These are phyloP conservation scores for Drosophila heteroneura DNA, from an alignment of 2,888 invertebrate genomes.

Conservation along the genomic window DNA sequence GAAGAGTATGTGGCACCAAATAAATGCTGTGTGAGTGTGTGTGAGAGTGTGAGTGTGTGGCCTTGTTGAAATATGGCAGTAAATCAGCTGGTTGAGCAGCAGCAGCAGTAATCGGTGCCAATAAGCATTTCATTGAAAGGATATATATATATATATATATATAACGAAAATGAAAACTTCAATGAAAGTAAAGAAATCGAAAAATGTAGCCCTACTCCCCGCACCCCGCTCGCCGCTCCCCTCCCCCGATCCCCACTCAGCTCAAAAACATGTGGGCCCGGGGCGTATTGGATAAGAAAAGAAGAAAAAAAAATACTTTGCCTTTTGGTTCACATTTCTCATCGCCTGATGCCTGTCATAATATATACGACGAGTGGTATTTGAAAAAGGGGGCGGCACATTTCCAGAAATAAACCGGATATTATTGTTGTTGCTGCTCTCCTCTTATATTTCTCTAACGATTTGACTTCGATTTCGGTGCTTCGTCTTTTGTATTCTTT, in stretches of 20 bases:
- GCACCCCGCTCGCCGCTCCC: no score
- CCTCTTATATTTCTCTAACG: slow-evolving; percentile 6
- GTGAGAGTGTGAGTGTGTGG: background rate
- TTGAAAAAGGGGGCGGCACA: slow-evolving; percentile 6
- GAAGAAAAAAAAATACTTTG: background rate
- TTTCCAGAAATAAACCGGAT: slow-evolving; percentile 59
- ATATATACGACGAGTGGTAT: slow-evolving; percentile 14
- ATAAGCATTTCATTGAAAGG: slow-evolving; percentile 66
- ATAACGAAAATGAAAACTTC: slow-evolving; percentile 24
- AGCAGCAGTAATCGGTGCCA: slow-evolving; percentile 55
- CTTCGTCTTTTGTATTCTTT: slow-evolving; percentile 11
- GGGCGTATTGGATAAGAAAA: background rate
- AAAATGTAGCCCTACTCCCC: background rate
- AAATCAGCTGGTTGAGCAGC: slow-evolving; percentile 36
- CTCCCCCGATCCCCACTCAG: no score
- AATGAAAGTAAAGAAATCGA: slow-evolving; percentile 39
- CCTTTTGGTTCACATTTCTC: slow-evolving; percentile 27
- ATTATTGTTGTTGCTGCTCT: slow-evolving; percentile 46
- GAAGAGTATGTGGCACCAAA: background rate
- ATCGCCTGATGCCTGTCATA: slow-evolving; percentile 53
- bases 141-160: slow-evolving; percentile 3
- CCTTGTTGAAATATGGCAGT: slow-evolving; percentile 29
- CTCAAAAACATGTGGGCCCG: slow-evolving; percentile 40
- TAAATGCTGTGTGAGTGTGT: background rate
- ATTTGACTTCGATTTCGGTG: slow-evolving; percentile 27